Conservation (phyloP, 2,888 invertebrate species). For the Escarpia spicata region DNA sequence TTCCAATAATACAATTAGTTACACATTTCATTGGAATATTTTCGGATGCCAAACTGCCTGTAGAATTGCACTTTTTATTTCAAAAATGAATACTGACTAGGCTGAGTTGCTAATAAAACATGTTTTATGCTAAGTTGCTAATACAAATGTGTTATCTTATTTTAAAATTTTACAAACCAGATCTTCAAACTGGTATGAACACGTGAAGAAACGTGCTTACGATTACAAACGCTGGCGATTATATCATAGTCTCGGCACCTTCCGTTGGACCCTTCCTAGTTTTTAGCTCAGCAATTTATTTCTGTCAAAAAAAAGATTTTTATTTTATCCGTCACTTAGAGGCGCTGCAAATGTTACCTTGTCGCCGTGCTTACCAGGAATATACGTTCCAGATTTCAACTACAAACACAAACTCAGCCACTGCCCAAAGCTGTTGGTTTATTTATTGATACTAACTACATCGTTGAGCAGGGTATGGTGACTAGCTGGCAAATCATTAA, state of each 20-base stretch:
- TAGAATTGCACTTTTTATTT: too few relatives aligned
- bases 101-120: too few relatives aligned
- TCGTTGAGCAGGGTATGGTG: background rate
- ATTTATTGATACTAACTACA: background rate
- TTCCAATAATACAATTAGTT: too few relatives aligned
- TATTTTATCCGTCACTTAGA: background rate
- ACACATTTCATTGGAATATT: too few relatives aligned
- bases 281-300: background rate
- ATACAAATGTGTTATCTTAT: too few relatives aligned
- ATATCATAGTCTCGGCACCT: background rate
- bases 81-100: too few relatives aligned
- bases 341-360: background rate
- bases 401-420: background rate
- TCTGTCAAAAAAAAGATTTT: background rate
- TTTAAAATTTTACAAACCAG: background rate
- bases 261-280: background rate
- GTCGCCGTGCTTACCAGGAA: background rate
- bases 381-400: background rate
- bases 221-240: background rate
- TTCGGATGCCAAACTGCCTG: too few relatives aligned
- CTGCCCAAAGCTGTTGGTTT: background rate
- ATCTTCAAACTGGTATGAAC: background rate
- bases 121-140: too few relatives aligned
- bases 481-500: background rate
- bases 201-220: background rate